phyloP scores from a whole-genome alignment of 2,797 vertebrate genomes.

The Eptatretus atami region DNA sequence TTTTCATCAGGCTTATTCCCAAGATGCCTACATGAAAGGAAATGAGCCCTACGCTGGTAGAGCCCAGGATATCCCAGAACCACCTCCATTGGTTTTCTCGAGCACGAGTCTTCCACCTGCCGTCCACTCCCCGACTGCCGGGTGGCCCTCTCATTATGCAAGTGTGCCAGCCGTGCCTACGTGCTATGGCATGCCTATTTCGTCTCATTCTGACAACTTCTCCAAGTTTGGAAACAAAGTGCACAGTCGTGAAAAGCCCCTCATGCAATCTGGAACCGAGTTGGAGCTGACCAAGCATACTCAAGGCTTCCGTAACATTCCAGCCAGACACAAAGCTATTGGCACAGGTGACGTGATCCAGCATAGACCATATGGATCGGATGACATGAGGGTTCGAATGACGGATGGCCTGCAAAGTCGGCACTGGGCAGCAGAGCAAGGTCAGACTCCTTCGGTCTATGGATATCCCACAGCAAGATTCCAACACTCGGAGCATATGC shows the following conservation, averaged over 20 bases:
- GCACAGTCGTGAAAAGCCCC: background rate
- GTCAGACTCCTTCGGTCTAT: too few species aligned
- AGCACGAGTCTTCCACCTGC: background rate
- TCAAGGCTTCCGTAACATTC: conserved; percentile 3
- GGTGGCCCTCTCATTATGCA: too few species aligned
- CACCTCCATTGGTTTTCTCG: conserved; percentile 30
- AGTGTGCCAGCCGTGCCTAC: background rate
- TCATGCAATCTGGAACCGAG: background rate
- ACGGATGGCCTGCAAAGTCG: conserved; percentile 3
- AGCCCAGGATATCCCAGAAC: conserved; percentile 55
- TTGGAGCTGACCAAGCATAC: too few species aligned
- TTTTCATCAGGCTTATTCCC: conserved; percentile 43
- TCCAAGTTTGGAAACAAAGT: background rate
- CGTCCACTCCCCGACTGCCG: too few species aligned
- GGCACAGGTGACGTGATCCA: too few species aligned
- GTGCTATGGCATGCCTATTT: background rate
- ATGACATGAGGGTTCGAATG: background rate
- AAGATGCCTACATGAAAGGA: conserved; percentile 80
- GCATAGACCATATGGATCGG: too few species aligned
- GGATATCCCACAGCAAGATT: too few species aligned
- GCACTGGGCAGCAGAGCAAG: background rate
- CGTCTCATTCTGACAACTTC: background rate
- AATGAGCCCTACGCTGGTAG: conserved; percentile 52
- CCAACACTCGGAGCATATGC: background rate
- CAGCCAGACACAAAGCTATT: background rate